Percentiles rank a stretch among this genome's conserved stretches.
These are phyloP conservation scores for Colius striatus DNA, from an alignment of 2,113 vertebrate genomes.

Conservation along the genomic window DNA sequence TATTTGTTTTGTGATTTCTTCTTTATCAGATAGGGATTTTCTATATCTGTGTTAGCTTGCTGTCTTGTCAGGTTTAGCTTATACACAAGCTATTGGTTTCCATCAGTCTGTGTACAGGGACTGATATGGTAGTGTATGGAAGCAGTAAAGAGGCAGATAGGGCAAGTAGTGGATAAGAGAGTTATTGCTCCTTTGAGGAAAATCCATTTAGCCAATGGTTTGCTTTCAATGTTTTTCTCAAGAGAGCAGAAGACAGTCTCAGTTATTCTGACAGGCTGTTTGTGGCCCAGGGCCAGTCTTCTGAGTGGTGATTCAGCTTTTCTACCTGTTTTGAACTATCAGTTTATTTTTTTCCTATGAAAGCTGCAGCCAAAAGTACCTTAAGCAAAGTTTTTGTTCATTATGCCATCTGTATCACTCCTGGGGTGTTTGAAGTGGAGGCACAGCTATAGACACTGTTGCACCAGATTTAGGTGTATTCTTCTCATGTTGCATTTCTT, in stretches of 20 bases:
- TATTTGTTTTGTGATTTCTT: neutral
- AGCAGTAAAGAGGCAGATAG: neutral
- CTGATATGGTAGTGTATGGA: neutral
- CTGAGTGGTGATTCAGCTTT: neutral
- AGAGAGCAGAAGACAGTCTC: neutral
- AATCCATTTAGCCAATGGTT: neutral
- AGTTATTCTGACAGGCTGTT: neutral
- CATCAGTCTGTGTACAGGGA: rapidly evolving
- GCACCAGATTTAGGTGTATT: neutral
- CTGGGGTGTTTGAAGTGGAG: neutral
- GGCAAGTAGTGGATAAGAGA: neutral
- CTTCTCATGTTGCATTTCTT: neutral
- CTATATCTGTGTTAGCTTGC: rapidly evolving
- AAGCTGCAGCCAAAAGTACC: neutral
- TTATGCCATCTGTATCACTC: neutral
- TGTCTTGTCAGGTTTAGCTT: neutral
- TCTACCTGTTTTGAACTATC: neutral
- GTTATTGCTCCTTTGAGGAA: neutral
- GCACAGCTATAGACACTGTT: neutral
- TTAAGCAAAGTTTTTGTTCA: neutral
- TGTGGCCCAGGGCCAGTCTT: neutral
- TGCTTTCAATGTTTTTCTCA: neutral
- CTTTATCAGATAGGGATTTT: neutral
- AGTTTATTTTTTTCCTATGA: neutral
- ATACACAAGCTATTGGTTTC: neutral